Evolutionary conservation across 2,797 vertebrate species (phyloP).

Genomic region (Acrossocheilus wenchowensis): DNA sequence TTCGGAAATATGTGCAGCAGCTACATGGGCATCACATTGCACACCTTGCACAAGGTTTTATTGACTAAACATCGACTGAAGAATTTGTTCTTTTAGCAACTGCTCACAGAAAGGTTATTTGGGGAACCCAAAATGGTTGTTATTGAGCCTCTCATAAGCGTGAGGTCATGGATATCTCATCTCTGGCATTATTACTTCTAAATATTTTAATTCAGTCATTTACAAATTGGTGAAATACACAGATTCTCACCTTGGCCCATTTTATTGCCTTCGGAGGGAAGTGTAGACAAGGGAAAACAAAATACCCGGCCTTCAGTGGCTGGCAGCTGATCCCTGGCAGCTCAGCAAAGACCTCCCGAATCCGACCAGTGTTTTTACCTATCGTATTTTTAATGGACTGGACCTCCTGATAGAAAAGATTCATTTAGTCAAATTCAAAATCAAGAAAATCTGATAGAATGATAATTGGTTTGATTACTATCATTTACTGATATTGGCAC

Average conservation of each 20-base stretch:
- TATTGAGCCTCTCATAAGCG: neutral
- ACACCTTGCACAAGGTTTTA: no score
- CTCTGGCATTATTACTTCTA: neutral
- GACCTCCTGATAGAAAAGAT: slow-evolving; percentile 68
- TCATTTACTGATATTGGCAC: neutral
- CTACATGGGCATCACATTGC: no score
- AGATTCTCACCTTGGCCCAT: slow-evolving; percentile 72
- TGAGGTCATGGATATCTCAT: neutral
- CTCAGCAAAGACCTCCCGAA: slow-evolving; percentile 63
- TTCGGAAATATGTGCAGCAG: no score
- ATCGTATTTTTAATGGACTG: slow-evolving; percentile 58
- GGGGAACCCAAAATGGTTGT: neutral
- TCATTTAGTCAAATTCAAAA: neutral
- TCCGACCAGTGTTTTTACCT: slow-evolving; percentile 62
- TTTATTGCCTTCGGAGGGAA: slow-evolving; percentile 70
- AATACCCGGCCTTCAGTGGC: slow-evolving; percentile 71
- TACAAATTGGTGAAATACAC: neutral
- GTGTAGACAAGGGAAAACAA: slow-evolving; percentile 71
- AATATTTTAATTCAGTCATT: neutral
- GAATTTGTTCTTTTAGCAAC: neutral
- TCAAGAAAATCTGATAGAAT: neutral
- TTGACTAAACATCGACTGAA: no score
- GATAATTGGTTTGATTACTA: neutral
- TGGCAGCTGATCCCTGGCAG: slow-evolving; percentile 73
- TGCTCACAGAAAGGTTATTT: neutral